phyloP scores from a whole-genome alignment of 2,797 vertebrate genomes.

The Allenopithecus nigroviridis region DNA sequence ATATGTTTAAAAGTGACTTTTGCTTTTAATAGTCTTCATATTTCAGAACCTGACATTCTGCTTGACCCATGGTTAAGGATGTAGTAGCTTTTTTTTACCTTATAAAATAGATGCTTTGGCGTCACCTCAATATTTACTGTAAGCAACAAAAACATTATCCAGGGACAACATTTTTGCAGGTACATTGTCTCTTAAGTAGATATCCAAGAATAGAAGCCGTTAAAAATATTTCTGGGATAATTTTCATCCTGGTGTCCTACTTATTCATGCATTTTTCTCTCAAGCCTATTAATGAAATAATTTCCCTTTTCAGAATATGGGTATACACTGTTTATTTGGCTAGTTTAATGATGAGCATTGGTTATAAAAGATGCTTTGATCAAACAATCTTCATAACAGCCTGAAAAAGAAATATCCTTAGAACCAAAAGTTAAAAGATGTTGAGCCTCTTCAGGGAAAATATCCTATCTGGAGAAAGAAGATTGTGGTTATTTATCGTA shows the following conservation, averaged over 20 bases:
- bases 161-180: background rate
- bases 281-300: background rate
- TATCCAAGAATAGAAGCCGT: constrained; percentile 36
- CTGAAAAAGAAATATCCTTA: constrained; percentile 17
- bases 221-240: constrained; percentile 57
- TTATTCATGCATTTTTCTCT: background rate
- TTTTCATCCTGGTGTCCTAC: constrained; percentile 2
- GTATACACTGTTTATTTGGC: constrained; percentile 6
- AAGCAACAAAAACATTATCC: constrained; percentile 39
- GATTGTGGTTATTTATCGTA: constrained; percentile 65
- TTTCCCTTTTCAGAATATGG: background rate
- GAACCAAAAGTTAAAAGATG: constrained; percentile 56
- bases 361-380: constrained; percentile 68
- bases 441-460: constrained; percentile 56
- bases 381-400: constrained; percentile 39
- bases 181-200: constrained; percentile 63
- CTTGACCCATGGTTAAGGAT: background rate
- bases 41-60: background rate
- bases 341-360: background rate
- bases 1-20: background rate
- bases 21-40: constrained; percentile 13
- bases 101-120: constrained; percentile 3
- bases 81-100: background rate
- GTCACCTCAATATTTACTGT: constrained; percentile 46
- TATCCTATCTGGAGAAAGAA: constrained; percentile 58